These are phyloP conservation scores for Trichonephila clavata DNA, from an alignment of 1,140 invertebrate genomes.

Conservation along the genomic window DNA sequence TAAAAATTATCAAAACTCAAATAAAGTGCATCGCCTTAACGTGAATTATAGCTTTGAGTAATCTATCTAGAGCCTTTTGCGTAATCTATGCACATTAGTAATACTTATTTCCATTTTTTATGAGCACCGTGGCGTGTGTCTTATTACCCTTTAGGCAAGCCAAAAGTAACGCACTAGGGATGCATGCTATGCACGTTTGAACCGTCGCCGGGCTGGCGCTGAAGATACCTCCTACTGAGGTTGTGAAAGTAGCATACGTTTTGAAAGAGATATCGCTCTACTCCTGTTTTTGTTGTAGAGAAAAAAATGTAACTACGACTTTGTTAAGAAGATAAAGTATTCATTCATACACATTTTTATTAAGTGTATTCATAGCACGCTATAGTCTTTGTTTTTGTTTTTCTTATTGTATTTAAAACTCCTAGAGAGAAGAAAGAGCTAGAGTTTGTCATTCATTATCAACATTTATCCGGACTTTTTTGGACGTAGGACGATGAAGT, in stretches of 20 bases:
- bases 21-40: too few species aligned
- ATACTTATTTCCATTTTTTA: constrained; percentile 17
- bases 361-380: constrained; percentile 46
- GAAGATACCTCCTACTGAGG: constrained; percentile 38
- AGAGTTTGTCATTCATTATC: constrained; percentile 27
- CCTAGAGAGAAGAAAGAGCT: neutral
- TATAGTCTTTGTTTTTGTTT: constrained; percentile 9
- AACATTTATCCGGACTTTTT: neutral
- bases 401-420: constrained; percentile 12
- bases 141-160: constrained; percentile 36
- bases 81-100: constrained; percentile 46
- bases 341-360: constrained; percentile 38
- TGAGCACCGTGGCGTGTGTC: constrained; percentile 15
- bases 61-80: neutral
- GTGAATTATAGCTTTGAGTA: constrained; percentile 2
- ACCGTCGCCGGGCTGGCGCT: constrained; percentile 54
- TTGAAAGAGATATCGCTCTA: constrained; percentile 23
- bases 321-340: constrained; percentile 54
- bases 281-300: constrained; percentile 46
- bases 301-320: constrained; percentile 16
- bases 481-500: constrained; percentile 26
- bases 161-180: neutral
- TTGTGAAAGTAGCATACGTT: constrained; percentile 22
- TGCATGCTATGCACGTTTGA: constrained; percentile 25
- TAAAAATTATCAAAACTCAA: too few species aligned